A percentile compares a stretch with the other conserved stretches of the same genome.
These are phyloP conservation scores for Sceloporus undulatus DNA, from an alignment of 2,113 vertebrate genomes.

Conservation along the genomic window DNA sequence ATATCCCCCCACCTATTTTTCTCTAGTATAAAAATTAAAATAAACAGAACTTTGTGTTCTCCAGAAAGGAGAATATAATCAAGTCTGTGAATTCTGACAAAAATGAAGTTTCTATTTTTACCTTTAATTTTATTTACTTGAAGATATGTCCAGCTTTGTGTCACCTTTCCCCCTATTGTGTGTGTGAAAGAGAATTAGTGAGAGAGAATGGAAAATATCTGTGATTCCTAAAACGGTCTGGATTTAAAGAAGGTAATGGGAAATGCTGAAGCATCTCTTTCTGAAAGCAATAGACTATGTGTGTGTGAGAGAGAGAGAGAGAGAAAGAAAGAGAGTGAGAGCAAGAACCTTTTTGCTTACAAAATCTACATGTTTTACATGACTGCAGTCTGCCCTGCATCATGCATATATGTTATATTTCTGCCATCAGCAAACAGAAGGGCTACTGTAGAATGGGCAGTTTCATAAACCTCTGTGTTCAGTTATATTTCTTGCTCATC, in stretches of 20 bases:
- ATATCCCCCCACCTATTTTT: constrained; percentile 51
- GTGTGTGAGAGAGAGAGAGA: constrained; percentile 10
- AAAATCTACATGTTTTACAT: background rate
- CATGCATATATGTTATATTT: background rate
- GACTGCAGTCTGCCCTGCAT: background rate
- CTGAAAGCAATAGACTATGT: constrained; percentile 38
- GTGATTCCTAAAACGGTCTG: constrained; percentile 51
- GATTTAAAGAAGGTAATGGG: constrained; percentile 55
- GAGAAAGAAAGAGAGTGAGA: too few species aligned
- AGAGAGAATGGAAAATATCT: constrained; percentile 15
- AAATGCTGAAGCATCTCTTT: constrained; percentile 21
- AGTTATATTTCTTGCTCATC: constrained; percentile 14
- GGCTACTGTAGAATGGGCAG: background rate
- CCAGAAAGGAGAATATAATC: constrained; percentile 71
- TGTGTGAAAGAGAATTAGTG: rapidly evolving
- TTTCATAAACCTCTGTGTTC: background rate
- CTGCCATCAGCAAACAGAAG: background rate
- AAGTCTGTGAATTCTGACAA: constrained; percentile 33
- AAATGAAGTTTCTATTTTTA: constrained; percentile 65
- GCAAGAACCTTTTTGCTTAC: constrained; percentile 18
- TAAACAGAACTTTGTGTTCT: constrained; percentile 74
- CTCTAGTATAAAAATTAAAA: constrained; percentile 57
- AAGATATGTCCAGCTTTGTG: constrained; percentile 66
- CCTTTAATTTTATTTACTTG: constrained; percentile 73
- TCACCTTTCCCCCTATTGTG: constrained; percentile 58